Conservation (phyloP, 2,797 vertebrate species). For the Schizopygopsis malacanthus region DNA sequence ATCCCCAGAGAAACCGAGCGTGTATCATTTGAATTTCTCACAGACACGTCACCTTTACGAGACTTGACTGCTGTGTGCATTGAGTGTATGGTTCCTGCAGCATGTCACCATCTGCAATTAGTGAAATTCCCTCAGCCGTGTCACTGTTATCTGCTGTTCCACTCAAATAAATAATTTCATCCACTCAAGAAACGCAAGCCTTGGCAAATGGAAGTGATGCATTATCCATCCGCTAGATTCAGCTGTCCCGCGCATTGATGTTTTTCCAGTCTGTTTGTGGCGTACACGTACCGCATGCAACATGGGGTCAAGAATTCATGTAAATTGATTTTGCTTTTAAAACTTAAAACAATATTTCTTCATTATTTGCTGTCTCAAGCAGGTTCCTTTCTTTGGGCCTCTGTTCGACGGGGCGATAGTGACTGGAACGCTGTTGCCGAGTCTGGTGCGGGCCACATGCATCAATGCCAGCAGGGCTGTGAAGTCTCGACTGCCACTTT, state of each 20-base stretch:
- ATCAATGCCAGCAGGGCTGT: constrained; percentile 98
- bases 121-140: constrained; percentile 52
- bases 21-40: constrained; percentile 38
- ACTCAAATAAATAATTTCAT: constrained; percentile 81
- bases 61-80: constrained; percentile 3
- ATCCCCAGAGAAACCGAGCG: constrained; percentile 37
- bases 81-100: constrained; percentile 14
- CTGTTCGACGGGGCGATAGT: constrained; percentile 95
- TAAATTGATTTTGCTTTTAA: constrained; percentile 1
- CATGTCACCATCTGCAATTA: constrained; percentile 43
- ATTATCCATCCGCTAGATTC: constrained; percentile 80
- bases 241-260: constrained; percentile 71
- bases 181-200: constrained; percentile 77
- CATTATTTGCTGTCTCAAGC: constrained; percentile 29
- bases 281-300: not conserved
- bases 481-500: constrained; percentile 95
- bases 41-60: constrained; percentile 19
- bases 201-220: constrained; percentile 78
- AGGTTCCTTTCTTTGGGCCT: constrained; percentile 98
- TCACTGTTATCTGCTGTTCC: constrained; percentile 60
- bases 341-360: constrained; percentile 8
- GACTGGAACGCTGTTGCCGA: constrained; percentile 90
- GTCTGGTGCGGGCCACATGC: constrained; percentile 93
- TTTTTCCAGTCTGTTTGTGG: constrained; percentile 71
- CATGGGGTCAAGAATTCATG: not conserved